Evolutionary conservation across 2,888 invertebrate genomes (phyloP).

Genomic region (Agrotis segetum): DNA sequence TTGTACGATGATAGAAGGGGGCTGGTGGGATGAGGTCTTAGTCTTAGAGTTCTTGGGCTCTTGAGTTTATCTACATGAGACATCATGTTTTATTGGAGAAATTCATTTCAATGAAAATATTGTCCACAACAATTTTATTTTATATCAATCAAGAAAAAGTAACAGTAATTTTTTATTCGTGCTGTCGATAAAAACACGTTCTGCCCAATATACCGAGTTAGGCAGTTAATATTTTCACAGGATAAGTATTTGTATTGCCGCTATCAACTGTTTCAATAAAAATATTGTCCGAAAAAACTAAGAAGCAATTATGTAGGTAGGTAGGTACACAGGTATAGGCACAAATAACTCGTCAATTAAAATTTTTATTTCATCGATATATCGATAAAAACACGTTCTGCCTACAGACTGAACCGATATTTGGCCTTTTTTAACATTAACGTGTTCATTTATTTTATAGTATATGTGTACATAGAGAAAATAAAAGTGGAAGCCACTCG

Average conservation of each 20-base stretch:
- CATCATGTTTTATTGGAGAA: constrained; percentile 14
- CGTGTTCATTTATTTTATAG: not conserved
- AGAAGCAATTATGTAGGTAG: too few relatives aligned
- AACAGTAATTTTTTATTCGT: constrained; percentile 21
- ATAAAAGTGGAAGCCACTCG: constrained; percentile 6
- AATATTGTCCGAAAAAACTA: constrained; percentile 1
- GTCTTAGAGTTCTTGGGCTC: too few relatives aligned
- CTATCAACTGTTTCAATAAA: not conserved
- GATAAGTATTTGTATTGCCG: too few relatives aligned
- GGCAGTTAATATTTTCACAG: too few relatives aligned
- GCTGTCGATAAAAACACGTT: constrained; percentile 6
- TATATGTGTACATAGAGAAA: constrained; percentile 1
- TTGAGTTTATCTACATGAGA: constrained; percentile 1
- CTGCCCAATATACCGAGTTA: not conserved
- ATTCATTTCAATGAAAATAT: not conserved
- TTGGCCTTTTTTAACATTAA: constrained; percentile 2
- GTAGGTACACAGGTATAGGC: not conserved
- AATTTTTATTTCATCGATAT: constrained; percentile 37
- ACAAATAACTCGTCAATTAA: constrained; percentile 3
- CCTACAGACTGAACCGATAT: not conserved
- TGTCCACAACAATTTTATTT: not conserved
- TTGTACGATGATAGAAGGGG: too few relatives aligned
- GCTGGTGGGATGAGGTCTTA: too few relatives aligned
- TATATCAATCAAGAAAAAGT: too few relatives aligned
- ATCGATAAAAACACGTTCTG: constrained; percentile 2